Evolutionary conservation across 2,797 vertebrate genomes (phyloP), one percentile per base, ranked within the genome.

Genomic region (Chanos chanos): DNA sequence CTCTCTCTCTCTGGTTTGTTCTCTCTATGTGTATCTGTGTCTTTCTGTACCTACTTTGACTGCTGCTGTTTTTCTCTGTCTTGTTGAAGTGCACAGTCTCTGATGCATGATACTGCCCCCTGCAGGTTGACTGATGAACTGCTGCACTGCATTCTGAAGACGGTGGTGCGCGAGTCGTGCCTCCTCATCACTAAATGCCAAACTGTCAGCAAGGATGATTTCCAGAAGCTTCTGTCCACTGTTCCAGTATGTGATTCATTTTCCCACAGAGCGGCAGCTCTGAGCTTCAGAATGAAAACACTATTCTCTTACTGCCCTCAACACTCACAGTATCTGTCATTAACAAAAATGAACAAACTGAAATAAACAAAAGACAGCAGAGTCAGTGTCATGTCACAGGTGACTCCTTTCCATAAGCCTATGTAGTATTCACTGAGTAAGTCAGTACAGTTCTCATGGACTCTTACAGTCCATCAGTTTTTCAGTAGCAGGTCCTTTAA

Each of bases 171-270:
- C 54, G 96, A 99, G 84, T 99, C 97, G 72, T 98, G 97, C 86
- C 90, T 98, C 77, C 89, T 99, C 84, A 94, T 99, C 87, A 98
- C 95, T 79, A 99, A 98, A 93, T 98, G 96, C 92, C 96, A 98
- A 89, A 98, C 93, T 65, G 94, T 97, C 41, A 91, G 94, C 83
- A 92, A 94, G 85, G 94, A 98, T 71, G 97, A 98, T 81, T 98
- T 98, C 86, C 96, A 97, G 87, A 97, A 92, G 88, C 92, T 99
- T 78, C 94, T 99, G 75, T 96, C 96, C 83, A 98, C 95, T 61
- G 95, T 98, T 82, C 96, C 97, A 89, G 95, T 99, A 94, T 86
- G 95, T 90, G n/a, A n/a, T n/a, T n/a, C n/a, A n/a, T n/a, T n/a
- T n/a, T n/a, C n/a, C n/a, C n/a, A n/a, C n/a, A n/a, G n/a, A n/a